Conservation (phyloP, 2,113 vertebrate genomes). For the Kryptolebias marmoratus region DNA sequence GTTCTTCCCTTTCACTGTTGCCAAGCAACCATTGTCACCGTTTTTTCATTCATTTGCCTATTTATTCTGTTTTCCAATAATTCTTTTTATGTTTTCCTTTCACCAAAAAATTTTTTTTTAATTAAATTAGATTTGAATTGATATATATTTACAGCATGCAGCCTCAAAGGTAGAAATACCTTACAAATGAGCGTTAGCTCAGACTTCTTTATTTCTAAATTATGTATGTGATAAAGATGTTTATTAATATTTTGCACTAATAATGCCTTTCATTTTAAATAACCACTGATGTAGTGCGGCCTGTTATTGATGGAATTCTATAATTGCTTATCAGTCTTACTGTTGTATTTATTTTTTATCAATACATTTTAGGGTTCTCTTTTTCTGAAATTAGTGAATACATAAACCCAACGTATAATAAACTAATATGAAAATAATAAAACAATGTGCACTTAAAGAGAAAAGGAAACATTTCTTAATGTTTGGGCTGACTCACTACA, state of each 20-base stretch:
- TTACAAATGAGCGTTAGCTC: not conserved
- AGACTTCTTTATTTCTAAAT: not conserved
- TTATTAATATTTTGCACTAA: not conserved
- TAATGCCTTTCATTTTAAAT: not conserved
- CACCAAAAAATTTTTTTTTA: not conserved
- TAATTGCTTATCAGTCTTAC: not conserved
- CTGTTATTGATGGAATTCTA: not conserved
- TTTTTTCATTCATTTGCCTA: not conserved
- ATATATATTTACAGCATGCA: not conserved
- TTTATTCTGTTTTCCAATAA: not conserved
- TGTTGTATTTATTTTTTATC: not conserved
- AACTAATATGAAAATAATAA: not conserved
- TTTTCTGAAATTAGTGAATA: not conserved
- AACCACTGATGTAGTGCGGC: not conserved
- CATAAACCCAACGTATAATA: not conserved
- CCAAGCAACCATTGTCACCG: not conserved
- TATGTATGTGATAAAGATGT: not conserved
- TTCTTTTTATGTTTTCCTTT: not conserved
- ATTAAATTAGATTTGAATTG: not conserved
- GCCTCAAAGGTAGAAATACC: not conserved
- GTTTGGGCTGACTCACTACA: conserved; percentile 29
- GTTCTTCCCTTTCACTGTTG: not conserved
- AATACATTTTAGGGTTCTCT: not conserved
- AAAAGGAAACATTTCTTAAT: conserved; percentile 20
- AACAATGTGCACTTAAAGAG: conserved; percentile 5